A percentile compares a stretch with the other conserved stretches of the same genome.
Evolutionary conservation across 2,888 invertebrate genomes (phyloP).

Genomic region (Patella ulyssiponensis): DNA sequence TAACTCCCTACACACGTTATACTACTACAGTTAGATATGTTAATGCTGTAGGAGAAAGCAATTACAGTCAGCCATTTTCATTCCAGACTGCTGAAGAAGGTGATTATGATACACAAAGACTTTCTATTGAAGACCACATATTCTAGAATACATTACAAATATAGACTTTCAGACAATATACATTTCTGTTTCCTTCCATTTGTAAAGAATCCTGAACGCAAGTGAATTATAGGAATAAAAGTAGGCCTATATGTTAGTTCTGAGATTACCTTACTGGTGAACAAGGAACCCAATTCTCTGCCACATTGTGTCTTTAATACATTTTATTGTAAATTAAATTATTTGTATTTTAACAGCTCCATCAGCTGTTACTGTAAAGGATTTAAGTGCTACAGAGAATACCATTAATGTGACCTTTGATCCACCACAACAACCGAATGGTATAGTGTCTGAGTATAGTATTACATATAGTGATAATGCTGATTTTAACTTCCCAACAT

Average conservation of each 20-base stretch:
- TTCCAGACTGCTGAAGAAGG: conserved; percentile 50
- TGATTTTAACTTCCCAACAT: conserved; percentile 36
- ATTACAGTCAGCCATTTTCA: conserved; percentile 30
- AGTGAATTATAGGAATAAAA: no score
- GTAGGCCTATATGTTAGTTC: no score
- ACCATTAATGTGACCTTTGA: conserved; percentile 49
- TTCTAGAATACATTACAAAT: no score
- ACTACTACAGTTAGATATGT: conserved; percentile 48
- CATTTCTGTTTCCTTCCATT: no score
- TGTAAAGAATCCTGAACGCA: no score
- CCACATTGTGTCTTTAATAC: no score
- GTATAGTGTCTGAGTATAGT: conserved; percentile 51
- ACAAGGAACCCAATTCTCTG: no score
- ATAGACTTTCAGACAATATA: no score
- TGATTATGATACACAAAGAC: no score
- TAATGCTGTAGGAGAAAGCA: conserved; percentile 48
- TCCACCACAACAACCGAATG: conserved; percentile 54
- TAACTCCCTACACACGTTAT: conserved; percentile 54
- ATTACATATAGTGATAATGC: conserved; percentile 42
- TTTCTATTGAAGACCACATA: no score
- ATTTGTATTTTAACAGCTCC: conserved; percentile 53
- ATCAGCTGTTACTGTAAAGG: conserved; percentile 44
- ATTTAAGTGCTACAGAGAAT: conserved; percentile 31
- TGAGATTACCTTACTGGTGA: no score
- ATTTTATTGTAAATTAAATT: neutral